Conservation (phyloP, 1,140 invertebrate genomes). For the Cydia splendana region DNA sequence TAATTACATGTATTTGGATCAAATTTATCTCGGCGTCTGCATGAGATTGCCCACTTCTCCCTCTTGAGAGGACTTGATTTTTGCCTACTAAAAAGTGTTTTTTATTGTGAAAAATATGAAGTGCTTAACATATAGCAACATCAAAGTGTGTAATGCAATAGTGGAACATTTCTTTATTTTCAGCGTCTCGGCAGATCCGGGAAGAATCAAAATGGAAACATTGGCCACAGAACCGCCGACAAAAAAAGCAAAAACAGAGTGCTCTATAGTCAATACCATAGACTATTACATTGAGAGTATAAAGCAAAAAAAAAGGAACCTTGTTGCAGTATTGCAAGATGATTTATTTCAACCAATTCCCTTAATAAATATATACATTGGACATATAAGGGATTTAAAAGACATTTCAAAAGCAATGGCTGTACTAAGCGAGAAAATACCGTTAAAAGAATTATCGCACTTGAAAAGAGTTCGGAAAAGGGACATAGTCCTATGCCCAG, state of each 20-base stretch:
- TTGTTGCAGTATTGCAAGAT: slow-evolving; percentile 55
- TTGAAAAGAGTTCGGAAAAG: slow-evolving; percentile 86
- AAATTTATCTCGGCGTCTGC: too few species aligned
- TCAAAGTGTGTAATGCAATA: slow-evolving; percentile 35
- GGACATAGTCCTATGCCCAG: slow-evolving; percentile 82
- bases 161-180: slow-evolving; percentile 57
- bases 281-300: slow-evolving; percentile 52
- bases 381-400: slow-evolving; percentile 81
- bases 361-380: slow-evolving; percentile 81
- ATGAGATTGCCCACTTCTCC: too few species aligned
- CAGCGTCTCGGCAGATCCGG: slow-evolving; percentile 46
- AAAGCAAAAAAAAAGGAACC: slow-evolving; percentile 46
- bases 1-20: too few species aligned
- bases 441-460: slow-evolving; percentile 83
- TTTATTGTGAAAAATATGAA: slow-evolving; percentile 39
- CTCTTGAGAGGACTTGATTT: too few species aligned
- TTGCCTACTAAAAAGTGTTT: slow-evolving; percentile 23
- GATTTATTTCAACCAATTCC: slow-evolving; percentile 78
- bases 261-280: slow-evolving; percentile 41
- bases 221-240: slow-evolving; percentile 46
- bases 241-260: slow-evolving; percentile 53
- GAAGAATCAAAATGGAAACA: slow-evolving; percentile 36
- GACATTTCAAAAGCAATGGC: slow-evolving; percentile 83
- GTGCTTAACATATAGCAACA: slow-evolving; percentile 51
- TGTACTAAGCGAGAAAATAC: slow-evolving; percentile 80